Evolutionary conservation across 2,113 vertebrate genomes (phyloP), one percentile per base, ranked within the genome.

Genomic region (Phycodurus eques): DNA sequence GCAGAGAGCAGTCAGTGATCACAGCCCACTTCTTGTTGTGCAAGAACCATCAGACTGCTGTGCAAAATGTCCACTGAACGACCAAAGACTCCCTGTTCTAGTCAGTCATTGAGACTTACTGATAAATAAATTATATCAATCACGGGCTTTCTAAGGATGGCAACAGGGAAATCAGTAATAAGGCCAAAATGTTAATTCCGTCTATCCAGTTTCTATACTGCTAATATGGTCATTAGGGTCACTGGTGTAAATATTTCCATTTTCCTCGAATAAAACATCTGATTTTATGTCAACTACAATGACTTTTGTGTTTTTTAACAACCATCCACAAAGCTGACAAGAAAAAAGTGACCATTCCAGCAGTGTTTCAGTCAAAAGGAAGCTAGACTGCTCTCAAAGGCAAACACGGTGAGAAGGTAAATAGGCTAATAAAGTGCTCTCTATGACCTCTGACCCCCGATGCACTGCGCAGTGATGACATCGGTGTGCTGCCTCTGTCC

Each of bases 1-100:
- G 77, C 67, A 83, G 67, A 75, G 75, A 78, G 72, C 68, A 74
- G 27, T 14, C 61, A 43, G 10, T 64, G 19, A 8, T 57, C 56
- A 27, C 22, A 62, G 3, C 12, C 14, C 17, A 62, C 27, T 1
- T 35, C 14, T 19, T 61, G 13, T 19, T 61, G 33, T 61, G 31
- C 59, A 31, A 61, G 22, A 31, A 27, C 27, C 56, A 56, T 27
- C 31, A 19, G 20, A 22, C 20, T 56, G 27, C 57, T 60, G 27
- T 33, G 57, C 57, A 60, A 60, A 60, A 33, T 15, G 14, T 33
- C 57, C 14, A 27, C 12, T 22, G 22, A 27, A 12, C 19, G 17
- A 51, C 44, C 44, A 46, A 46, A 13, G 10, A 53, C 49, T 53
- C 5, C 15, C 57, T 33, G 22, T 33, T 59, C 12, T 59, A 14